Evolutionary conservation across 2,113 vertebrate species (phyloP), one percentile per base, ranked within the genome.

Genomic region (Vombatus ursinus): DNA sequence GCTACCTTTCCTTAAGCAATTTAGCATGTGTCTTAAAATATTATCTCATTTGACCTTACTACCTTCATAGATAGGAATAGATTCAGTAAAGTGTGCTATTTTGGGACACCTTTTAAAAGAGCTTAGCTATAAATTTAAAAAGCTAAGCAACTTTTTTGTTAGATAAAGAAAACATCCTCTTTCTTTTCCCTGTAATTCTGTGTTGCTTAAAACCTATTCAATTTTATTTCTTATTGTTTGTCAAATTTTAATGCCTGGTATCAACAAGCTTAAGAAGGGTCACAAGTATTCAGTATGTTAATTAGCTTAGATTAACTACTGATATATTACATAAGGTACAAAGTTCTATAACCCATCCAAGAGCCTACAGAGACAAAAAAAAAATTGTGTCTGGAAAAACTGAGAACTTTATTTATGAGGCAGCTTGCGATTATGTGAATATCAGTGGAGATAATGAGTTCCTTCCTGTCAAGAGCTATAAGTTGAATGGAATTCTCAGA

Each of bases 181-280:
- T 84, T 22, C 61, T 61, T 61, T 61, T 31, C 57, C 28, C 31
- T 84, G 19, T 22, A 84, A 23, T 44, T 44, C 7, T 84, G n/a
- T 23, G 68, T 44, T 44, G 37, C n/a, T 84, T 84, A 44, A 84
- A 84, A 3, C n/a, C 7, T 8, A 23, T 84, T 44, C 68, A 19
- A 84, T 44, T 31, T 57, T 90, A 91, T 37, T 90, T 96, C 52
- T 90, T 44, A 52, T 0, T 92, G 28, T 48, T 8, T 90, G 26
- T 94, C 96, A 93, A 92, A 90, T 26, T 31, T 92, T 37, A 95
- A 93, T 92, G 91, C 93, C 90, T 23, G 19, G 68, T 44, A 84
- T 44, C 68, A 44, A 84, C 37, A 84, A 84, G 68, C 61, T 44
- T n/a, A 92, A 47, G 68, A 23, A 95, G 10, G 92, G 52, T 90